phyloP scores from a whole-genome alignment of 2,797 vertebrate genomes.

The Geotrypetes seraphini region DNA sequence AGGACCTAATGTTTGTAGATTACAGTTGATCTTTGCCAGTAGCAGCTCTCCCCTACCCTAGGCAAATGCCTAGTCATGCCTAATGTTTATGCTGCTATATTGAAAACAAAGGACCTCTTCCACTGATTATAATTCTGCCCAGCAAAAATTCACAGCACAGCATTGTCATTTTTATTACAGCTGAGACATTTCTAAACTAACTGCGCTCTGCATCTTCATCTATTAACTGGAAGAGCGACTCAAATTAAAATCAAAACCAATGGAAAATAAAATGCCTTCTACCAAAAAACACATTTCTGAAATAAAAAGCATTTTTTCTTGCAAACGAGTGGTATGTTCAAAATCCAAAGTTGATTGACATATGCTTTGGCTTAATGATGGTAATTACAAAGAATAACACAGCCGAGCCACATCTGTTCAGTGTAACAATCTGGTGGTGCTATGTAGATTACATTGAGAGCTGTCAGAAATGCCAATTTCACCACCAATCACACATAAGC shows the following conservation, averaged over 20 bases:
- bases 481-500: slow-evolving; percentile 37
- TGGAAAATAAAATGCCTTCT: neutral
- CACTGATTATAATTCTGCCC: no score
- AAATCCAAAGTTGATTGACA: slow-evolving; percentile 88
- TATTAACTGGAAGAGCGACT: slow-evolving; percentile 6
- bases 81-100: no score
- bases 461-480: slow-evolving; percentile 62
- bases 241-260: slow-evolving; percentile 2
- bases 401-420: slow-evolving; percentile 85
- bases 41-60: no score
- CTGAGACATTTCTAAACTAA: neutral
- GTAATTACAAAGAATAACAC: slow-evolving; percentile 98
- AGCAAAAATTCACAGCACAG: no score
- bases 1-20: no score
- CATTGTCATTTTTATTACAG: neutral
- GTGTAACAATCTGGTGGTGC: slow-evolving; percentile 62
- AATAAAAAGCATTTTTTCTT: slow-evolving; percentile 39
- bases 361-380: slow-evolving; percentile 93
- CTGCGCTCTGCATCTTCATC: neutral
- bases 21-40: no score
- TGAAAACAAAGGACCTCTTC: no score
- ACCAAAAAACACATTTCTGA: neutral
- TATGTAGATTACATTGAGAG: slow-evolving; percentile 48
- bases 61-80: no score
- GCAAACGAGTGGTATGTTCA: slow-evolving; percentile 58